A percentile compares a stretch with the other conserved stretches of the same genome.
phyloP scores from a whole-genome alignment of 2,113 vertebrate genomes.

The Narcine bancroftii region DNA sequence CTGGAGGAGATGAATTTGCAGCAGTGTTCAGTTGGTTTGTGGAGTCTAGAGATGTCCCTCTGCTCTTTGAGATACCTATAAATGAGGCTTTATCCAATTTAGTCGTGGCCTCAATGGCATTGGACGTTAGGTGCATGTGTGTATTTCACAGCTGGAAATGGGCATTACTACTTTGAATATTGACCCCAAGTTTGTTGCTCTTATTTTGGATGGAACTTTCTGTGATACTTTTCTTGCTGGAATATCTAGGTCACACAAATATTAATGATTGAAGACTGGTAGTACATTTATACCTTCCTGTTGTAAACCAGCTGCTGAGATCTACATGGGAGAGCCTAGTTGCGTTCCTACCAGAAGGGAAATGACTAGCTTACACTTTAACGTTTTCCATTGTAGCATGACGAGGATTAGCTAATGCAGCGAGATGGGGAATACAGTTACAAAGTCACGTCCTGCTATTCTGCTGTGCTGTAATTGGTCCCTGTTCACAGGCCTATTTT shows the following conservation, averaged over 20 bases:
- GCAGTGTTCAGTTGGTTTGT: background rate
- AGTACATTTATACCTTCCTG: background rate
- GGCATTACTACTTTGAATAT: background rate
- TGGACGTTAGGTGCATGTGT: background rate
- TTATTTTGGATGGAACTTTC: background rate
- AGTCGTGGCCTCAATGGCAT: background rate
- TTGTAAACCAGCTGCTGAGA: background rate
- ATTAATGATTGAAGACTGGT: background rate
- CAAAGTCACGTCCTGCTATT: slow-evolving; percentile 26
- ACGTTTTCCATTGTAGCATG: background rate
- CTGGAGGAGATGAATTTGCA: background rate
- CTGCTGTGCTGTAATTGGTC: slow-evolving; percentile 17
- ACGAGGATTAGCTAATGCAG: background rate
- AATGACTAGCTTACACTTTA: background rate
- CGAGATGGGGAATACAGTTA: slow-evolving; percentile 19
- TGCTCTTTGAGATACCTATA: background rate
- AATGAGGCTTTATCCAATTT: background rate
- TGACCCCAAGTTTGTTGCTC: background rate
- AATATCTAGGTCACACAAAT: background rate
- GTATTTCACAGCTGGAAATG: background rate
- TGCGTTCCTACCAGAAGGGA: background rate
- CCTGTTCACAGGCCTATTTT: slow-evolving; percentile 26
- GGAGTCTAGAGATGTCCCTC: background rate
- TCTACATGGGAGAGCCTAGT: background rate
- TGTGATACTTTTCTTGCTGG: background rate